Evolutionary conservation across 2,113 vertebrate genomes (phyloP).

Genomic region (Apus apus): DNA sequence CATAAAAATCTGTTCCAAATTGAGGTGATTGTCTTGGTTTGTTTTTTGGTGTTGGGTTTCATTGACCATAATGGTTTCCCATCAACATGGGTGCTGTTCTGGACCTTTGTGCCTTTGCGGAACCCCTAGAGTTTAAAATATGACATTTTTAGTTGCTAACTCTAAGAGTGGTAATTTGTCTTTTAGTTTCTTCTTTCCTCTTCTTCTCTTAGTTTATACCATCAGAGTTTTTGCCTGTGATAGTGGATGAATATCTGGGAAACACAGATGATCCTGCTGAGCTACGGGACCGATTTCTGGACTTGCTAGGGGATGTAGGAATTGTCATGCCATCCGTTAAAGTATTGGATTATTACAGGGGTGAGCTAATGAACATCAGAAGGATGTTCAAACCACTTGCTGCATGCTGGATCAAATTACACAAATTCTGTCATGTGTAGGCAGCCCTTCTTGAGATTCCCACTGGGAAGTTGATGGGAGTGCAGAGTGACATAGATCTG

Average conservation of each 20-base stretch:
- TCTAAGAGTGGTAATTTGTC: neutral
- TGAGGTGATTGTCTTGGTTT: neutral
- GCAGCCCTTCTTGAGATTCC: neutral
- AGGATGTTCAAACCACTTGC: neutral
- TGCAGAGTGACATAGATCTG: neutral
- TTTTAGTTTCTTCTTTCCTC: neutral
- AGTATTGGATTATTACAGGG: conserved; percentile 76
- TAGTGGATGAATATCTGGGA: conserved; percentile 77
- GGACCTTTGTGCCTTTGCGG: neutral
- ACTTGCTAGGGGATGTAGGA: conserved; percentile 74
- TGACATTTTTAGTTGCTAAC: neutral
- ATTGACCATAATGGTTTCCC: neutral
- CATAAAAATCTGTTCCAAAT: neutral
- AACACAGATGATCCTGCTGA: conserved; percentile 64
- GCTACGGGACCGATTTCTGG: conserved; percentile 69
- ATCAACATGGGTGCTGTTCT: neutral
- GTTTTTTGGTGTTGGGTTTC: neutral
- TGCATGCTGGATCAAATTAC: neutral
- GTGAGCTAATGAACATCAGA: conserved; percentile 55
- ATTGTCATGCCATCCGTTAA: conserved; percentile 78
- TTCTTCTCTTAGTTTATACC: neutral
- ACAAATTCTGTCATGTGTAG: neutral
- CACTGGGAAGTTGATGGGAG: neutral
- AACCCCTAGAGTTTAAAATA: neutral
- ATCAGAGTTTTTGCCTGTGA: neutral